These are phyloP conservation scores for Bombus superbus DNA, from an alignment of 1,140 invertebrate genomes.

Conservation along the genomic window DNA sequence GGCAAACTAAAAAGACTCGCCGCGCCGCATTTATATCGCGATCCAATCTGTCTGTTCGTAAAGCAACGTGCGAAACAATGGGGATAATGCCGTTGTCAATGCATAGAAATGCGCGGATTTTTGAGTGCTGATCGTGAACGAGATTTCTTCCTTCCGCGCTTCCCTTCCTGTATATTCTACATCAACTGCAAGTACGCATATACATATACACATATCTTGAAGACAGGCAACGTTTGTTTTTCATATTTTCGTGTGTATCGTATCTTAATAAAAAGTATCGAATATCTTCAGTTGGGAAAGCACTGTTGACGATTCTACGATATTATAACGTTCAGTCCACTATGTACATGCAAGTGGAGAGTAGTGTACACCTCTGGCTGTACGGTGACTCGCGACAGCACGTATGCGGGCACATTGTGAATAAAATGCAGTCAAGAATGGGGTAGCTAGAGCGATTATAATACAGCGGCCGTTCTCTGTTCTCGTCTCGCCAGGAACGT, in stretches of 20 bases:
- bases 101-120: constrained; percentile 19
- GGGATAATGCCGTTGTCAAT: constrained; percentile 18
- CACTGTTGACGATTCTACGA: background rate
- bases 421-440: constrained; percentile 56
- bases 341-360: background rate
- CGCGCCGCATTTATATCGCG: constrained; percentile 58
- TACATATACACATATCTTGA: background rate
- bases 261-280: background rate
- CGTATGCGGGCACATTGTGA: constrained; percentile 63
- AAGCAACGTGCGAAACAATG: constrained; percentile 51
- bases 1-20: constrained; percentile 37
- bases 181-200: background rate
- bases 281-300: background rate
- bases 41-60: constrained; percentile 63
- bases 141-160: background rate
- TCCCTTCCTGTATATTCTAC: background rate
- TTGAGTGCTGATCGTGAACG: constrained; percentile 1
- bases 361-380: background rate
- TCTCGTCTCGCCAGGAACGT: constrained; percentile 62
- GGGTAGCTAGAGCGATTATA: constrained; percentile 56
- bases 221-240: background rate
- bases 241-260: background rate
- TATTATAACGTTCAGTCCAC: background rate
- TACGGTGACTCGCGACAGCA: constrained; percentile 50
- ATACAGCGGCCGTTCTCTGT: constrained; percentile 62